Conservation (phyloP, 2,113 vertebrate genomes). For the Gobio gobio region DNA sequence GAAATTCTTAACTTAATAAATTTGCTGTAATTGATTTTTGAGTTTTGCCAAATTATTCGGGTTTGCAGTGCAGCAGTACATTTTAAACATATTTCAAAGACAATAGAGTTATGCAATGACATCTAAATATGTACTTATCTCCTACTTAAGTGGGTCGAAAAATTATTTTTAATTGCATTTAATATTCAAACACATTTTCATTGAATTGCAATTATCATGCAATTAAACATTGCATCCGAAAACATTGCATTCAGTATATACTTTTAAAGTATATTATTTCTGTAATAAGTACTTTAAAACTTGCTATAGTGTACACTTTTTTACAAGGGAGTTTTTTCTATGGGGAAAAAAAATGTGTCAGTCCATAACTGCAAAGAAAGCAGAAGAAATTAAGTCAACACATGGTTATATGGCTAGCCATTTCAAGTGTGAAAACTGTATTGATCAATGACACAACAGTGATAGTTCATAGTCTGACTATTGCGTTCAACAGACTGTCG, state of each 20-base stretch:
- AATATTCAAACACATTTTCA: neutral
- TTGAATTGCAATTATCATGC: neutral
- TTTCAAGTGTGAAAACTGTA: too few species aligned
- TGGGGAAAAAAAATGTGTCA: too few species aligned
- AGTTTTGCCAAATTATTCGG: too few species aligned
- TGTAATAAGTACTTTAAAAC: neutral
- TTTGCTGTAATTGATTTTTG: too few species aligned
- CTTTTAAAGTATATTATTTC: neutral
- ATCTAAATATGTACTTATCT: neutral
- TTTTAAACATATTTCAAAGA: neutral
- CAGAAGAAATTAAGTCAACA: too few species aligned
- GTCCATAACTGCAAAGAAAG: too few species aligned
- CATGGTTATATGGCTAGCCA: too few species aligned
- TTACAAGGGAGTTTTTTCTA: too few species aligned
- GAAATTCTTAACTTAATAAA: too few species aligned
- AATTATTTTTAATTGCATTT: neutral
- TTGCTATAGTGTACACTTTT: too few species aligned
- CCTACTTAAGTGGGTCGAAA: neutral
- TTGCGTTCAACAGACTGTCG: neutral
- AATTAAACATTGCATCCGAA: neutral
- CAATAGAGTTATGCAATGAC: neutral
- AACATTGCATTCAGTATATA: neutral
- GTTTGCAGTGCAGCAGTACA: neutral
- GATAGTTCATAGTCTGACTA: neutral
- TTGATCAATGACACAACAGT: neutral